A percentile compares a stretch with the other conserved stretches of the same genome.
These are phyloP conservation scores for Xanthia togata DNA, from an alignment of 2,888 invertebrate species.

Conservation along the genomic window DNA sequence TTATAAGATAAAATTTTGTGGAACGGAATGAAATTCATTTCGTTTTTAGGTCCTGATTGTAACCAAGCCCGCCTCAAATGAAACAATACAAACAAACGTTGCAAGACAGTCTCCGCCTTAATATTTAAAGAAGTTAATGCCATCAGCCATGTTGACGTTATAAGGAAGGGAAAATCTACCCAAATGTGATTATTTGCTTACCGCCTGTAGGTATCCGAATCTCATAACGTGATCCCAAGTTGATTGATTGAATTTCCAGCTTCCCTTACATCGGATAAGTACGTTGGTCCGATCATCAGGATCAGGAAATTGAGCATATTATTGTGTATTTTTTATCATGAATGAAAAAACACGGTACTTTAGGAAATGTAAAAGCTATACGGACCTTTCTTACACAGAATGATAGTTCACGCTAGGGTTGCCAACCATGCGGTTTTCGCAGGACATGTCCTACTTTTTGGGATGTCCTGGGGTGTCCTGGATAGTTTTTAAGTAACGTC, in stretches of 20 bases:
- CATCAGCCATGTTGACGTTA: background rate
- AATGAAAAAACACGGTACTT: background rate
- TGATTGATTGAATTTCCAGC: conserved; percentile 37
- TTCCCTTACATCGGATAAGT: background rate
- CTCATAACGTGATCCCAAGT: background rate
- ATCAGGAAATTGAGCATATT: conserved; percentile 9
- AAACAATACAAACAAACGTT: too few relatives aligned
- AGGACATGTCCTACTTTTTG: too few relatives aligned
- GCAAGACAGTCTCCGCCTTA: too few relatives aligned
- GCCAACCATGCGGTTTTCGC: too few relatives aligned
- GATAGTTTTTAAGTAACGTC: too few relatives aligned
- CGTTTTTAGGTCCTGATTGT: too few relatives aligned
- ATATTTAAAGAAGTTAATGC: background rate
- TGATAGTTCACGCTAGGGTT: too few relatives aligned
- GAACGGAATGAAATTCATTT: too few relatives aligned
- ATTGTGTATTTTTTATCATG: background rate
- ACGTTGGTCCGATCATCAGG: conserved; percentile 5
- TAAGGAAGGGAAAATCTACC: background rate
- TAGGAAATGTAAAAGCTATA: background rate
- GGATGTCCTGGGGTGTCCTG: too few relatives aligned
- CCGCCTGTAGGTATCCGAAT: conserved; percentile 1
- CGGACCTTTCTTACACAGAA: background rate
- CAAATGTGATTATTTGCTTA: conserved; percentile 18
- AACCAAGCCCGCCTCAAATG: too few relatives aligned
- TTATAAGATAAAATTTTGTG: too few relatives aligned